Conservation (phyloP, 1,140 invertebrate genomes). For the Neodiprion lecontei region DNA sequence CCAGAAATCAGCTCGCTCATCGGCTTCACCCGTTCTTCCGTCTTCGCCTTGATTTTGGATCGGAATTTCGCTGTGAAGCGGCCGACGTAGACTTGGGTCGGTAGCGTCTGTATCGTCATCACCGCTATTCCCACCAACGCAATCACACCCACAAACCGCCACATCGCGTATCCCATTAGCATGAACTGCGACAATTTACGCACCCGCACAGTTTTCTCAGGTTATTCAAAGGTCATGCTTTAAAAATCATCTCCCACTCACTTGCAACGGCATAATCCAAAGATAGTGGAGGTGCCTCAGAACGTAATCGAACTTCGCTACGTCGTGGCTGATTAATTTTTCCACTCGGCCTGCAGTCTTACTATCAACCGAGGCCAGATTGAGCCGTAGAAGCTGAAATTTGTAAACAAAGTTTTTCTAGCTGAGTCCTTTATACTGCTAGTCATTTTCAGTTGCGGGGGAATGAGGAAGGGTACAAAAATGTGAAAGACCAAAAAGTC, state of each 20-base stretch:
- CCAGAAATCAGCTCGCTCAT: constrained; percentile 82
- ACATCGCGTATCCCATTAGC: constrained; percentile 69
- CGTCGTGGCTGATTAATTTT: constrained; percentile 84
- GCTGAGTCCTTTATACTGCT: too few species aligned
- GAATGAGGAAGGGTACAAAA: too few species aligned
- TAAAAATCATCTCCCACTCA: constrained; percentile 15
- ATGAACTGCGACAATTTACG: constrained; percentile 48
- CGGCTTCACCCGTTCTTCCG: constrained; percentile 76
- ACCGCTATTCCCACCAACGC: constrained; percentile 74
- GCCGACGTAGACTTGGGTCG: constrained; percentile 71
- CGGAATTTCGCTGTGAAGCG: constrained; percentile 64
- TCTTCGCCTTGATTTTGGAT: constrained; percentile 65
- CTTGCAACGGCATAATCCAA: constrained; percentile 56
- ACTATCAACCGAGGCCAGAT: constrained; percentile 66
- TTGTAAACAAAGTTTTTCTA: not conserved
- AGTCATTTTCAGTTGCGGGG: too few species aligned
- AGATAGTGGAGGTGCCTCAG: constrained; percentile 62
- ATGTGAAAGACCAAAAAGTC: too few species aligned
- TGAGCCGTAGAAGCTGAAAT: constrained; percentile 69
- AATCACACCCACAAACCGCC: constrained; percentile 70
- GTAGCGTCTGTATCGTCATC: constrained; percentile 68
- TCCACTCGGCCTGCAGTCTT: constrained; percentile 84
- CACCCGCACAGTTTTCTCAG: not conserved
- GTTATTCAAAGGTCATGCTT: not conserved
- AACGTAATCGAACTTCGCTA: constrained; percentile 66